A percentile compares a stretch with the other conserved stretches of the same genome.
Conservation (phyloP, 2,113 vertebrate genomes). For the Phaetusa simplex region DNA sequence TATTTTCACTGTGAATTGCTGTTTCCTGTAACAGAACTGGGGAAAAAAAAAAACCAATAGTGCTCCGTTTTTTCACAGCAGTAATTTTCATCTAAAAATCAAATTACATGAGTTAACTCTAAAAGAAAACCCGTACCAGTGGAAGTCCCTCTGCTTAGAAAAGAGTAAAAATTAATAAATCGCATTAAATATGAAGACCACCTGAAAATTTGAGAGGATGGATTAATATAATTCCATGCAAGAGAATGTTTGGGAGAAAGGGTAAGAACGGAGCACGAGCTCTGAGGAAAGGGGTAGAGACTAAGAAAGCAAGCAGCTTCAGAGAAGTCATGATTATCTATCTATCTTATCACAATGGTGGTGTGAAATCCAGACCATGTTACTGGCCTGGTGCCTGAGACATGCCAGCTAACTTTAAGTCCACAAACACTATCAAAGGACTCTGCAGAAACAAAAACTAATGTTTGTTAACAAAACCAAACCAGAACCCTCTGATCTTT, state of each 20-base stretch:
- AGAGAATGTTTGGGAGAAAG: background rate
- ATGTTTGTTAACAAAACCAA: background rate
- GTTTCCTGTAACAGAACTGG: background rate
- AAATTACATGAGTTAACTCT: background rate
- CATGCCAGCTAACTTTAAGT: background rate
- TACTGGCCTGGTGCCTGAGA: constrained; percentile 37
- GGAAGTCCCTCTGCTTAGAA: background rate
- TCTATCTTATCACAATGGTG: constrained; percentile 20
- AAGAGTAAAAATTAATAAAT: background rate
- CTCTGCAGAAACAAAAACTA: background rate
- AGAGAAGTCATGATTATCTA: constrained; percentile 10
- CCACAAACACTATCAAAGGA: background rate
- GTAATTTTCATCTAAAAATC: background rate
- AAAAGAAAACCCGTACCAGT: background rate
- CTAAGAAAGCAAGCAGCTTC: background rate
- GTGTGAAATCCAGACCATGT: constrained; percentile 36
- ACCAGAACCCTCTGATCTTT: background rate
- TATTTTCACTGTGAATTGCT: background rate
- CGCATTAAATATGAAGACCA: background rate
- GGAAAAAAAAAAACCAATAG: background rate
- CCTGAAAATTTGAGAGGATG: background rate
- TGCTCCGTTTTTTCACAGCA: background rate
- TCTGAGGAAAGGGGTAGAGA: background rate
- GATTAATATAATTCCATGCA: background rate
- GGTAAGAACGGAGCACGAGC: background rate